Evolutionary conservation across 1,140 invertebrate species (phyloP), one percentile per base, ranked within the genome.

Genomic region (Drosophila kohkoa): DNA sequence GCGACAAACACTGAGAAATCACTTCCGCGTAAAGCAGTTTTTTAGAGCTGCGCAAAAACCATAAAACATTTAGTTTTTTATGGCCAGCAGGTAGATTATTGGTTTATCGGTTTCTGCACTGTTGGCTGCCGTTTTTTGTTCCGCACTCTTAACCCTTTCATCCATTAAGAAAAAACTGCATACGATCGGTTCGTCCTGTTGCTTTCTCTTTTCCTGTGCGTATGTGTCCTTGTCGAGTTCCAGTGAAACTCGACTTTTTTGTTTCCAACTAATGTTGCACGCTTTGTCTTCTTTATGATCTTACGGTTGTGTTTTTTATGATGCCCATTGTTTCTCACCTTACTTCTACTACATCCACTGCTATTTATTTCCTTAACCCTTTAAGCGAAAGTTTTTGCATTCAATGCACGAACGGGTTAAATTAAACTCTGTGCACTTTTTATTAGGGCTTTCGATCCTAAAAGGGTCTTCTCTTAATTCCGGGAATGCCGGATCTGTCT

Each of bases 11-110:
- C n/a, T 8, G 35, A 58, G 35, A 55, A 69, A 70, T 46, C 48
- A 87, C 83, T 87, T 87, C 83, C 83, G 80, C 66, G 83, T 83
- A 87, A 75, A 65, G 35, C 41, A 66, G 57, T 79, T 82, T 74
- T 74, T 80, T 77, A 75, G 32, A 57, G 38, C 35, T 13, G 64
- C 28, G n/a, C 20, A 45, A 59, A 51, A 49, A 52, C 20, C 77
- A 83, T 87, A 89, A 87, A 83, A 88, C 66, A 80, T 77, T 89
- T 73, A 88, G 64, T 87, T 87, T 87, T 87, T 87, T 87, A 87
- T 82, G 79, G 51, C 46, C 54, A 38, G 48, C 74, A 76, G 74
- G 73, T 72, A 76, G 54, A 20, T 25, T 32, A 35, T 64, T 7
- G 11, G 15, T 45, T n/a, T 32, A 8, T 30, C 32, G 57, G 15